Conservation (phyloP, 2,113 vertebrate species). For the Clinocottus analis region DNA sequence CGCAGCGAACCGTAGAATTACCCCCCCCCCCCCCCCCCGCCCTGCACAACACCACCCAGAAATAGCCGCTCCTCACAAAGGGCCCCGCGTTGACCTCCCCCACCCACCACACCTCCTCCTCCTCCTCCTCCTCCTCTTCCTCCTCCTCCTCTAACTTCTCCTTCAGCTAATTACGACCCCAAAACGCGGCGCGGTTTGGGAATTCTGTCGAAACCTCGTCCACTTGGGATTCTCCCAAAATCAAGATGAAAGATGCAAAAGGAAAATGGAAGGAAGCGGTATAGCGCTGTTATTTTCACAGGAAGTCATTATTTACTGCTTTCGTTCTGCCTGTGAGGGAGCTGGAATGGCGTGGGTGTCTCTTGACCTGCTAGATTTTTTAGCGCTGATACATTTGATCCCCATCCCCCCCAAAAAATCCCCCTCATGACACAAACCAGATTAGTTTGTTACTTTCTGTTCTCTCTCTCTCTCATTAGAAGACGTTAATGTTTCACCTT, state of each 20-base stretch:
- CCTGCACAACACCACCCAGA: slow-evolving; percentile 14
- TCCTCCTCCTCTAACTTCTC: slow-evolving; percentile 8
- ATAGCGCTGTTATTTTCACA: slow-evolving; percentile 55
- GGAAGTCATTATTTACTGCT: slow-evolving; percentile 77
- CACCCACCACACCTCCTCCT: slow-evolving; percentile 26
- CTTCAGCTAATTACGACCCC: slow-evolving; percentile 56
- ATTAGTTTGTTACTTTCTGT: background rate
- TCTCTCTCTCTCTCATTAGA: background rate
- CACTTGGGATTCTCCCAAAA: slow-evolving; percentile 38
- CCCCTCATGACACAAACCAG: slow-evolving; percentile 26
- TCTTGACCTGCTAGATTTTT: slow-evolving; percentile 51
- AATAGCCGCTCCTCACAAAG: slow-evolving; percentile 25
- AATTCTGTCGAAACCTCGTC: background rate
- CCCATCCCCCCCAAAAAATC: slow-evolving; percentile 38
- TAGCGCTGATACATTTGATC: slow-evolving; percentile 53
- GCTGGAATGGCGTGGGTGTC: slow-evolving; percentile 61
- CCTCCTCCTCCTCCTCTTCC: slow-evolving; percentile 5
- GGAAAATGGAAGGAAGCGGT: slow-evolving; percentile 57
- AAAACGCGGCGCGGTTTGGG: slow-evolving; percentile 30
- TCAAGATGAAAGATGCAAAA: slow-evolving; percentile 55
- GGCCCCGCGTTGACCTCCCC: slow-evolving; percentile 22
- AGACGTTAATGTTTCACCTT: slow-evolving; percentile 17
- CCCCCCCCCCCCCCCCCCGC: no score
- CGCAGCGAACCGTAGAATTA: slow-evolving; percentile 24
- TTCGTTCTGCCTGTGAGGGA: slow-evolving; percentile 26